Conservation (phyloP, 2,113 vertebrate species). For the Orientallactaga bullata region DNA sequence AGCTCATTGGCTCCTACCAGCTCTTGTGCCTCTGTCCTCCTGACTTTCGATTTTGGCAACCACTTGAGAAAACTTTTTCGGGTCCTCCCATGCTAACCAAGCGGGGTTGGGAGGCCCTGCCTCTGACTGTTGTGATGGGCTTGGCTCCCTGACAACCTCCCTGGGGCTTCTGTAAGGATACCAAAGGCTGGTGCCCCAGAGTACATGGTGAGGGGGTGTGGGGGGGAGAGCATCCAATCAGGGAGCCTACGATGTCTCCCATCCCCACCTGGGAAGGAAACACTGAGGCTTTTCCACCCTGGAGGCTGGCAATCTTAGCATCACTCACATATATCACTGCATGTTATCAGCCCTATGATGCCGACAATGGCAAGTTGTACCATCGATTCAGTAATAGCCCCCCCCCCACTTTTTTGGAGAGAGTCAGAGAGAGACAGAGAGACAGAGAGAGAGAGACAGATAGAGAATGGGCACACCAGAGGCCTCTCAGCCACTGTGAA, state of each 20-base stretch:
- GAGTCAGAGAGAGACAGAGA: no score
- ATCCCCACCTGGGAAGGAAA: not conserved
- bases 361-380: not conserved
- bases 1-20: not conserved
- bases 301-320: no score
- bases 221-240: no score
- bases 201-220: not conserved
- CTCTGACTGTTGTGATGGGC: not conserved
- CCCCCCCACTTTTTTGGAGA: no score
- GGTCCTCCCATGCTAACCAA: not conserved
- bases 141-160: not conserved
- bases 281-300: no score
- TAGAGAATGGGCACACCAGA: no score
- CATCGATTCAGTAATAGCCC: not conserved
- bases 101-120: not conserved
- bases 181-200: fast-evolving
- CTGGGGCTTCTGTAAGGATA: not conserved
- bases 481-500: no score
- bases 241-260: not conserved
- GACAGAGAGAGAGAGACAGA: no score
- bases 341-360: not conserved
- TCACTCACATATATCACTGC: no score
- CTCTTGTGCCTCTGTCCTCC: no score
- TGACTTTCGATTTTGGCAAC: not conserved
- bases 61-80: not conserved